Evolutionary conservation across 2,113 vertebrate genomes (phyloP).

Genomic region (Gopherus flavomarginatus): DNA sequence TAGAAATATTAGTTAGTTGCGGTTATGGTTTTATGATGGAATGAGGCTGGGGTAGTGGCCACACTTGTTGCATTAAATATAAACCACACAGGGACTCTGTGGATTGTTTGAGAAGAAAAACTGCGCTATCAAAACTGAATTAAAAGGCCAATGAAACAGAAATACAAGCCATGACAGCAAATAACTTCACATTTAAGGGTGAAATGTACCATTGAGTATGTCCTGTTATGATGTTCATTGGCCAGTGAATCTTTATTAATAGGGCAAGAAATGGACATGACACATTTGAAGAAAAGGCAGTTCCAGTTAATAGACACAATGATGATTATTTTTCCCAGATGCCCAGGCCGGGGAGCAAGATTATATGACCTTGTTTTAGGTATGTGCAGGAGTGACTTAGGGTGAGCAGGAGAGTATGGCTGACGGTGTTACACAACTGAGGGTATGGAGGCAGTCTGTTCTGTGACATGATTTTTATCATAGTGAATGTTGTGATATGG

Average conservation of each 20-base stretch:
- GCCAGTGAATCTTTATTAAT: constrained; percentile 15
- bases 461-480: neutral
- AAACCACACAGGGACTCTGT: constrained; percentile 14
- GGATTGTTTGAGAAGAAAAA: constrained; percentile 55
- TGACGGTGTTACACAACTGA: neutral
- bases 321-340: neutral
- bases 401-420: neutral
- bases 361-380: neutral
- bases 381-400: neutral
- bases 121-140: constrained; percentile 57
- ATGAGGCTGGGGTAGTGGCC: constrained; percentile 28
- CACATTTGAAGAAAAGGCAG: neutral
- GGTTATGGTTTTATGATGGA: constrained; percentile 58
- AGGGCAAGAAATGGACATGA: constrained; percentile 34
- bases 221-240: constrained; percentile 8
- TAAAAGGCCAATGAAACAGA: constrained; percentile 63
- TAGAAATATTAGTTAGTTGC: constrained; percentile 60
- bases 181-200: constrained; percentile 9
- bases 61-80: constrained; percentile 31
- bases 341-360: neutral
- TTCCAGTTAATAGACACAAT: neutral
- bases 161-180: constrained; percentile 47
- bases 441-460: neutral
- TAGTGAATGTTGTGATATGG: neutral
- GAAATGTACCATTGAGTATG: constrained; percentile 11